Base-by-base conservation (phyloP, 2,113 vertebrate species). In the Lagenorhynchus albirostris region DNA sequence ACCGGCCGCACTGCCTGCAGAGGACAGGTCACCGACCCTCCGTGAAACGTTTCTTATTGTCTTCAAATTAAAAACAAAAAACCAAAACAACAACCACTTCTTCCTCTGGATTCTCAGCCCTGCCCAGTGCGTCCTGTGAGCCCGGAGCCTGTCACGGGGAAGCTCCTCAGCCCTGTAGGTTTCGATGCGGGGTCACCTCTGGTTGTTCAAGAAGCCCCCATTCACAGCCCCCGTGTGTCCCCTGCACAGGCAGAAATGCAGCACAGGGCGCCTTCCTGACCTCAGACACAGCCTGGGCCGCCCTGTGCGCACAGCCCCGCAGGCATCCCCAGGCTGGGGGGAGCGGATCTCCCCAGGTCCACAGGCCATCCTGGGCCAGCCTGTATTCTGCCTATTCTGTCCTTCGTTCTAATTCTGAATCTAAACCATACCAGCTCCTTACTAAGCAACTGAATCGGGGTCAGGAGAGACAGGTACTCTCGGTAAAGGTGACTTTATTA, bases 401-500 rank as follows among this genome's bases (percentile, higher is more conserved):
- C 62, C 73, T 92, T 94, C 62, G 58, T 92, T 86, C 80, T 97
- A 62, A 77, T 83, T 97, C 55, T 89, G 58, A 82, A 68, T 67
- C 93, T 77, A 93, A 94, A 53, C 60, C 80, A 65, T 55, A 55
- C n/a, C 8, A 38, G 23, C 47, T 65, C 65, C 68, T 87, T 87
- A 62, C 74, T 89, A 20, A 84, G 67, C 63, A 71, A 79, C 13
- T 21, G 53, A 93, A 94, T 96, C 91, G 53, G 80, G 97, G 97
- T 97, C 95, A 94, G 55, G 80, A 92, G 53, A 89, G 68, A 89
- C 90, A 41, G 33, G 80, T 58, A 44, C 76, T 87, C 33, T 77
- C 76, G 91, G 87, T 44, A 89, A 95, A 95, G 41, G 89, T 80
- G 89, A 86, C 77, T 96, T 92, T 88, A 71, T 41, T 67, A 55